A percentile compares a stretch with the other conserved stretches of the same genome.
phyloP scores from a whole-genome alignment of 2,113 vertebrate genomes.

The Panthera uncia region DNA sequence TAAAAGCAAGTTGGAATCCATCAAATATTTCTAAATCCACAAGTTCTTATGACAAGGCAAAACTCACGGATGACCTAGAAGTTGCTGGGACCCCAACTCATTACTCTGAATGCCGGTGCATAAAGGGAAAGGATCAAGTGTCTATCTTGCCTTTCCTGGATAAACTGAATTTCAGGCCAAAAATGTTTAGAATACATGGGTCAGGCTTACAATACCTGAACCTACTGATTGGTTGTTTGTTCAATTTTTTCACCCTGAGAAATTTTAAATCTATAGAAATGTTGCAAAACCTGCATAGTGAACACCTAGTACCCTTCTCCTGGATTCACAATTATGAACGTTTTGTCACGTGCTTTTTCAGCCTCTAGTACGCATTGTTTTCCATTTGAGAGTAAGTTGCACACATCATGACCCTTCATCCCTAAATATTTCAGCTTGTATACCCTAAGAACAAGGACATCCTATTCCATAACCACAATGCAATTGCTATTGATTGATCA shows the following conservation, averaged over 20 bases:
- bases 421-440: background rate
- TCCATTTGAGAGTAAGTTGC: background rate
- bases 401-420: background rate
- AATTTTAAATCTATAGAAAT: background rate
- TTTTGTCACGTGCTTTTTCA: background rate
- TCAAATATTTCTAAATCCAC: conserved; percentile 31
- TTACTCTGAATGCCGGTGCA: conserved; percentile 29
- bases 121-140: background rate
- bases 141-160: conserved; percentile 12
- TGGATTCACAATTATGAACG: background rate
- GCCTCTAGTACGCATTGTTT: background rate
- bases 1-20: background rate
- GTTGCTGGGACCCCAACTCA: background rate
- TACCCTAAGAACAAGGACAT: background rate
- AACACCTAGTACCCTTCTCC: background rate
- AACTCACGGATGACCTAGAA: background rate
- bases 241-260: background rate
- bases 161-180: background rate
- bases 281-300: background rate
- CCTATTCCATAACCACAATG: background rate
- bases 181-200: background rate
- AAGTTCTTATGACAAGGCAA: background rate
- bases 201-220: background rate
- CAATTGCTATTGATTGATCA: background rate
- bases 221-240: background rate